A percentile compares a stretch with the other conserved stretches of the same genome.
phyloP scores from a whole-genome alignment of 2,888 invertebrate genomes.

The Dryococelus australis region DNA sequence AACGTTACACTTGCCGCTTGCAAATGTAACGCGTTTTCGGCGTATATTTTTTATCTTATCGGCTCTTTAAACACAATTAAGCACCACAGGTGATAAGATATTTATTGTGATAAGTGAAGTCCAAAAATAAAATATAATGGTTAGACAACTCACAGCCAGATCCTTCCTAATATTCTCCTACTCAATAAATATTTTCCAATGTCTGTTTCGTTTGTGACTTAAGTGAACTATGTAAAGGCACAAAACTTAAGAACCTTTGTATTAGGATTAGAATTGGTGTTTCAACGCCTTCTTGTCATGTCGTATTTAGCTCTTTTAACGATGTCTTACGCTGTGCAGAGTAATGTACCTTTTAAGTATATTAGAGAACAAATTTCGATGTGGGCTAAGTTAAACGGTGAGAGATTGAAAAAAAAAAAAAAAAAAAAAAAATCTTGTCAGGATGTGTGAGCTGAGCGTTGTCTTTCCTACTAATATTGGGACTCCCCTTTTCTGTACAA shows the following conservation, averaged over 20 bases:
- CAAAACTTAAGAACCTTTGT: background rate
- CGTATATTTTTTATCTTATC: too few species aligned
- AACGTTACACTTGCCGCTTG: background rate
- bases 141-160: background rate
- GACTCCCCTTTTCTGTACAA: background rate
- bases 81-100: too few species aligned
- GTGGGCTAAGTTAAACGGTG: background rate
- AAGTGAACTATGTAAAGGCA: background rate
- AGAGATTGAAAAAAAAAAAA: background rate
- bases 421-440: background rate
- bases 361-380: background rate
- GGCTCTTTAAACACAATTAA: too few species aligned
- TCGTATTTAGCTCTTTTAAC: background rate
- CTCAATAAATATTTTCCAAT: background rate
- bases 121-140: background rate
- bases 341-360: conserved; percentile 16
- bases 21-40: background rate
- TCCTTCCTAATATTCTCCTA: background rate
- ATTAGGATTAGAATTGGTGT: conserved; percentile 1
- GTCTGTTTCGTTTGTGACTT: background rate
- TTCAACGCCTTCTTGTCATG: conserved; percentile 8
- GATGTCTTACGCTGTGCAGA: background rate
- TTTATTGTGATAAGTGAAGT: too few species aligned
- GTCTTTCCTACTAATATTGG: background rate
- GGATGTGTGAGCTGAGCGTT: background rate